Conservation (phyloP, 2,888 invertebrate genomes). For the Pseudolycoriella hygida region DNA sequence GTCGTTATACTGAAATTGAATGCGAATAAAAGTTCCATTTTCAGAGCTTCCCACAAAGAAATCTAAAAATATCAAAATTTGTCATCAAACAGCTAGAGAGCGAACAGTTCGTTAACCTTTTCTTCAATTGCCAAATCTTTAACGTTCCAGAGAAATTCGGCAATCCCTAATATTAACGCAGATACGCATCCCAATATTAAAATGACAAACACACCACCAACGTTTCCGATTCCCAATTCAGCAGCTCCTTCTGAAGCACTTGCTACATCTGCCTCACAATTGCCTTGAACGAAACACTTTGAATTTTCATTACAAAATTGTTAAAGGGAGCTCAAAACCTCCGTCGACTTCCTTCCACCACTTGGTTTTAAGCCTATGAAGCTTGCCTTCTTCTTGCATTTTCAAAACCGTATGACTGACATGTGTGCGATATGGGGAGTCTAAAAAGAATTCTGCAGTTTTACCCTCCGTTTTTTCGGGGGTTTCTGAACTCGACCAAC, state of each 20-base stretch:
- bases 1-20: not conserved
- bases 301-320: not conserved
- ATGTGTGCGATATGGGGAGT: conserved; percentile 56
- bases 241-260: conserved; percentile 16
- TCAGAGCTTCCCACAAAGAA: not conserved
- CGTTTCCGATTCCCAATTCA: conserved; percentile 38
- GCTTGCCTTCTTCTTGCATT: conserved; percentile 73
- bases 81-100: not conserved
- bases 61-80: not conserved
- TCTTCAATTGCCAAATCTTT: conserved; percentile 58
- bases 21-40: not conserved
- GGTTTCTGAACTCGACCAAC: too few relatives aligned
- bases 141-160: conserved; percentile 75
- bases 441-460: conserved; percentile 26
- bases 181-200: conserved; percentile 53
- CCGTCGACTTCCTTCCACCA: conserved; percentile 60
- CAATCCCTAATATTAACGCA: conserved; percentile 54
- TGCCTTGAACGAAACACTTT: not conserved
- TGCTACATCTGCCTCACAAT: conserved; percentile 6
- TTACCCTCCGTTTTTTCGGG: not conserved
- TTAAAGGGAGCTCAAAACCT: not conserved
- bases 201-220: conserved; percentile 83
- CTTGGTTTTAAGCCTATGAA: conserved; percentile 65
- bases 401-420: conserved; percentile 77
- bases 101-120: conserved; percentile 34